phyloP scores from a whole-genome alignment of 2,113 vertebrate species.

The Octodon degus region DNA sequence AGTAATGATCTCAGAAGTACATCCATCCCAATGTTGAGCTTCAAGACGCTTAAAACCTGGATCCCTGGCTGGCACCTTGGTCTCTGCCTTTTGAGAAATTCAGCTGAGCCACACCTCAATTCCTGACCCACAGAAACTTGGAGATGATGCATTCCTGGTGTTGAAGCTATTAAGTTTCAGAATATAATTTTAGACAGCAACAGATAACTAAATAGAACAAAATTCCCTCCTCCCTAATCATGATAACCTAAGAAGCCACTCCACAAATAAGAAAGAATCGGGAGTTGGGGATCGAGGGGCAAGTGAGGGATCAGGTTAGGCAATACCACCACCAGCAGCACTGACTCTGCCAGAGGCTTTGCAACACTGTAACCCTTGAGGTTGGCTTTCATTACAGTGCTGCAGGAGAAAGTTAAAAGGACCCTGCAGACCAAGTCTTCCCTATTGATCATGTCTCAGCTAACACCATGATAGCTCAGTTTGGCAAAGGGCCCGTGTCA shows the following conservation, averaged over 20 bases:
- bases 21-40: neutral
- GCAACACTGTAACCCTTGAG: neutral
- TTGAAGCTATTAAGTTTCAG: neutral
- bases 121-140: neutral
- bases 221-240: neutral
- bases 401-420: conserved; percentile 8
- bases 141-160: neutral
- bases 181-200: neutral
- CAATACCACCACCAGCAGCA: neutral
- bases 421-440: conserved; percentile 44
- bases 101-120: neutral
- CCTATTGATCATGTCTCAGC: conserved; percentile 69
- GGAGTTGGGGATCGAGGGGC: neutral
- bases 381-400: neutral
- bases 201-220: neutral
- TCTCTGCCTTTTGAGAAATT: neutral
- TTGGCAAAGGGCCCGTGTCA: conserved; percentile 59
- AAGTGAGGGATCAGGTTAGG: neutral
- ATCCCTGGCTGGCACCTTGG: neutral
- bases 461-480: conserved; percentile 51
- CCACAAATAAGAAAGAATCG: neutral
- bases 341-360: neutral
- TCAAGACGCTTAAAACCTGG: neutral
- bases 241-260: neutral
- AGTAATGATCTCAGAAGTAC: neutral